Evolutionary conservation across 2,797 vertebrate genomes (phyloP), one percentile per base, ranked within the genome.

Genomic region (Sebastes reedi): DNA sequence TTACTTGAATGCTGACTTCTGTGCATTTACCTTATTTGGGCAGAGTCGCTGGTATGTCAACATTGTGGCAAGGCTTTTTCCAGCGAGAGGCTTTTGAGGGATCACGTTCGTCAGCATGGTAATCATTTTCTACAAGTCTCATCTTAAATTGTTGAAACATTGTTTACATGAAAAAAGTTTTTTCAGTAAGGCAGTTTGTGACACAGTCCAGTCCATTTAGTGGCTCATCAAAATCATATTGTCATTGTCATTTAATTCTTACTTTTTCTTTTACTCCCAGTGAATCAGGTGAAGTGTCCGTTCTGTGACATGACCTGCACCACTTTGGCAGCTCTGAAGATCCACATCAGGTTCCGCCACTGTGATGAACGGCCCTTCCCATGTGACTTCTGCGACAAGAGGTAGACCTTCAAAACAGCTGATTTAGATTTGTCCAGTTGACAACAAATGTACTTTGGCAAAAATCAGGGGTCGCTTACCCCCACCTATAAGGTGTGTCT

Each of bases 61-160:
- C 96, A 96, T 16, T 94, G 95, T 81, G 86, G 87, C 73, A 96
- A 97, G 91, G 91, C 88, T 75, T 97, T 96, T 91, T 93, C 95
- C 85, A 95, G 84, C 3, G 95, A 96, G 93, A 94, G 94, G 69
- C 93, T 97, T 34, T 87, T 96, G 60, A 24, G 87, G 90, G 95
- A 95, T 87, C 95, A 95, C 27, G 83, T 94, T 60, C 95, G 94
- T 39, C 93, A 94, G 77, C 95, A 94, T 0, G 93, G 93, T 95
- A 90, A 93, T 58, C 3, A 5, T 29, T 64, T 42, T 30, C 14
- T 20, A 5, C 5, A 20, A n/a, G 4, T 69, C 20, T 20, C n/a
- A 16, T 52, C n/a, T 65, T 29, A 22, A 67, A 39, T 64, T 30
- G 3, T 39, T 32, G 2, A 29, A 9, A 10, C 9, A 29, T 34